These are phyloP conservation scores for Drosophila tsacasi DNA, from an alignment of 1,140 invertebrate species.

Conservation along the genomic window DNA sequence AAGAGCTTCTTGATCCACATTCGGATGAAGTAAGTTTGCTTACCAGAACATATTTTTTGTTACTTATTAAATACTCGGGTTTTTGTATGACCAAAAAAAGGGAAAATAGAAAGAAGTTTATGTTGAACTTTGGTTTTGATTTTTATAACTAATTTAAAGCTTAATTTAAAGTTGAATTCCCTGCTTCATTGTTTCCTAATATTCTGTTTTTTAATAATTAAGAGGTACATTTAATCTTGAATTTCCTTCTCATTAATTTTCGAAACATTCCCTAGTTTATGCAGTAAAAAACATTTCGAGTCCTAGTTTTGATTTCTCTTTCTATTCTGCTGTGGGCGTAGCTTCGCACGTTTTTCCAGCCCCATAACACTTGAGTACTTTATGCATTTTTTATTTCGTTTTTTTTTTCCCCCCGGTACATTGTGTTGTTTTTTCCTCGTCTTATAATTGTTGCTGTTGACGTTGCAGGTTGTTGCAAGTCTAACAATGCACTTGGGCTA, in stretches of 20 bases:
- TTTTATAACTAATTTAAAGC: background rate
- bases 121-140: background rate
- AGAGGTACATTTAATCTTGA: background rate
- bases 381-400: constrained; percentile 67
- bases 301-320: constrained; percentile 2
- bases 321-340: constrained; percentile 9
- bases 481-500: constrained; percentile 71
- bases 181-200: no score
- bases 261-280: background rate
- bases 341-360: constrained; percentile 33
- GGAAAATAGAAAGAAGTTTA: background rate
- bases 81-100: background rate
- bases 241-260: background rate
- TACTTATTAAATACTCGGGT: background rate
- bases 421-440: constrained; percentile 47
- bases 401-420: constrained; percentile 6
- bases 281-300: constrained; percentile 7
- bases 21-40: constrained; percentile 20
- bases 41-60: constrained; percentile 25
- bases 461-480: constrained; percentile 67
- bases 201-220: no score
- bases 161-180: no score
- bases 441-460: constrained; percentile 58
- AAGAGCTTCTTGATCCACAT: constrained; percentile 47
- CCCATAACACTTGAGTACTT: constrained; percentile 65